Evolutionary conservation across 37 sponge, comb jelly and placozoan genomes (phyloP).

Genomic region (Halichondria panicea): DNA sequence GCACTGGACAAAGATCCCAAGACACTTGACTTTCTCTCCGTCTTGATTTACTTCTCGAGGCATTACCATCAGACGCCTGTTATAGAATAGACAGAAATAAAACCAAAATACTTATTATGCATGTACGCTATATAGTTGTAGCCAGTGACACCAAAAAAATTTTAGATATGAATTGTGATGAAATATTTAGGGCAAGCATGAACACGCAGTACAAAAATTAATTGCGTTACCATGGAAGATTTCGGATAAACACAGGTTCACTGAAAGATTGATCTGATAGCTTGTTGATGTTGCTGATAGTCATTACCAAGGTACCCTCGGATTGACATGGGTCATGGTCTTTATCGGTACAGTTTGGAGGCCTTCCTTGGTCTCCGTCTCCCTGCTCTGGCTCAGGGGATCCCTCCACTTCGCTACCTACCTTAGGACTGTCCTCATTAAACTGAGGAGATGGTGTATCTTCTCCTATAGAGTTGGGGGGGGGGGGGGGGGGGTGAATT

Average conservation of each 20-base stretch:
- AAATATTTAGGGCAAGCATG: neutral
- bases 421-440: conserved; percentile 23
- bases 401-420: conserved; percentile 14
- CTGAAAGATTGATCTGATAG: conserved; percentile 54
- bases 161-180: neutral
- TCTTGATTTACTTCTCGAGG: conserved; percentile 51
- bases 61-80: conserved; percentile 86
- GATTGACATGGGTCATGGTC: conserved; percentile 57
- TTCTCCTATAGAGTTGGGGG: neutral
- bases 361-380: neutral
- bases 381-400: conserved; percentile 22
- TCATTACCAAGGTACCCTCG: conserved; percentile 44
- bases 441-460: conserved; percentile 39
- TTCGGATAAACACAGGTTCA: conserved; percentile 69
- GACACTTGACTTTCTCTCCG: conserved; percentile 36
- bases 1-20: conserved; percentile 97
- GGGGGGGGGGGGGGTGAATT: no score
- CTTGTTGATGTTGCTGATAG: conserved; percentile 26
- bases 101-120: no score
- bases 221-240: conserved; percentile 83
- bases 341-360: conserved; percentile 9
- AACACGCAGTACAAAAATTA: neutral
- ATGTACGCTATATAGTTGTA: neutral
- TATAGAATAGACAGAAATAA: neutral
- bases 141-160: neutral